Evolutionary conservation across 2,113 vertebrate genomes (phyloP), one percentile per base, ranked within the genome.

Genomic region (Pelvicachromis taeniatus): DNA sequence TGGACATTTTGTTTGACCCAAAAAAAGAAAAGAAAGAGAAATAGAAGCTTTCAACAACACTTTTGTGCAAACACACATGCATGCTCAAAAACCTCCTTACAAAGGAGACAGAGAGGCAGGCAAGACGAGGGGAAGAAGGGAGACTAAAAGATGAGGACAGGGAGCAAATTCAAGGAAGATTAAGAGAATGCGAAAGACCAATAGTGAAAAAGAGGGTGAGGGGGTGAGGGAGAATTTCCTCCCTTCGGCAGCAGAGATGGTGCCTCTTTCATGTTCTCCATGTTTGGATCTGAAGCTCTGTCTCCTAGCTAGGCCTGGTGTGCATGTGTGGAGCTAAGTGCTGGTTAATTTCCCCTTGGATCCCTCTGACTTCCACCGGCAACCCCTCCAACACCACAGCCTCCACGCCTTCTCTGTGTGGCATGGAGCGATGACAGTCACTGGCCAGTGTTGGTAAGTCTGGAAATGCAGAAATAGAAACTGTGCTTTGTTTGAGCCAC

Each of bases 271-370:
- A 94, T 94, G 94, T 95, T 87, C 83, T 90, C 82, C 87, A 80
- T 91, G 91, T 90, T 89, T 88, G 88, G 92, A 93, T 93, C 91
- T 91, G 86, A 89, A 89, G 81, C 90, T 90, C 75, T 84, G 87
- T 92, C 92, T 93, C 93, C 90, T 86, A 91, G 89, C 90, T 83
- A 85, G 91, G 92, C 85, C 90, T 91, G 88, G 89, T 92, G 89
- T 83, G 88, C 93, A 92, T 94, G 92, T 93, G 89, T 91, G 90
- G 82, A 91, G 93, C 89, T 94, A 94, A 95, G 93, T 94, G 90
- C 88, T 84, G 87, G 81, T 92, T 95, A 94, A 95, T 95, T 95
- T 95, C 91, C 92, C 92, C 73, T 95, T 82, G 92, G 94, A 95
- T 94, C 88, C 89, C 81, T 83, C 52, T 81, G 85, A 81, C 81